These are phyloP conservation scores for Paracanthobrama guichenoti DNA, from an alignment of 2,113 vertebrate genomes.

Conservation along the genomic window DNA sequence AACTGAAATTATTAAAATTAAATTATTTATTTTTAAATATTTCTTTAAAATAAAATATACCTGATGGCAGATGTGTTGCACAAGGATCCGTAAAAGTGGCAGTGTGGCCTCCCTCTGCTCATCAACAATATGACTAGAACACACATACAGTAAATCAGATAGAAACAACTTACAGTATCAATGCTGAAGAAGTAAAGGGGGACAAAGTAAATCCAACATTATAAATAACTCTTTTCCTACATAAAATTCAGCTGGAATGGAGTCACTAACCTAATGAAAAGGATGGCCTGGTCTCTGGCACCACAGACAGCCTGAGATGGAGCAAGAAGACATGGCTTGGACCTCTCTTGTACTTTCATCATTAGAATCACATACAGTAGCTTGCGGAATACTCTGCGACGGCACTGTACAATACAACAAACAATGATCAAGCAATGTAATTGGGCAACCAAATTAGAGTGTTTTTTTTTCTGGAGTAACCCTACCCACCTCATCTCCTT, in stretches of 20 bases:
- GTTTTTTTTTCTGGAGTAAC: neutral
- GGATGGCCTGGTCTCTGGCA: constrained; percentile 79
- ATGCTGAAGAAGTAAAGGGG: neutral
- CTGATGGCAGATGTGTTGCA: constrained; percentile 93
- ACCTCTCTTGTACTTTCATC: constrained; percentile 68
- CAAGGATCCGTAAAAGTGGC: constrained; percentile 81
- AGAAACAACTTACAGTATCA: neutral
- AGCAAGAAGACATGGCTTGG: constrained; percentile 61
- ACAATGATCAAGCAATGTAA: neutral
- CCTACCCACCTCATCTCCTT: constrained; percentile 78
- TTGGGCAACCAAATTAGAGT: neutral
- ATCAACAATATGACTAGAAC: constrained; percentile 80
- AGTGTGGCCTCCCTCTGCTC: constrained; percentile 77
- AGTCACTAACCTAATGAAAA: constrained; percentile 85
- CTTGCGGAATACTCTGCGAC: constrained; percentile 77
- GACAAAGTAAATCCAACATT: neutral
- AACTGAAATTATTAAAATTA: neutral
- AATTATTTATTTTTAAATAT: neutral
- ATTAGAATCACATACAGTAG: constrained; percentile 86
- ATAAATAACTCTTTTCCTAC: neutral
- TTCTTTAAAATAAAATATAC: constrained; percentile 64
- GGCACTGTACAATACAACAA: constrained; percentile 57
- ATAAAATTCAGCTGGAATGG: neutral
- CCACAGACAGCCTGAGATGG: constrained; percentile 67
- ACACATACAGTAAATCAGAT: constrained; percentile 10